Conservation (phyloP, 64 coral and sea anemone genomes). For the Pachyseris speciosa region DNA sequence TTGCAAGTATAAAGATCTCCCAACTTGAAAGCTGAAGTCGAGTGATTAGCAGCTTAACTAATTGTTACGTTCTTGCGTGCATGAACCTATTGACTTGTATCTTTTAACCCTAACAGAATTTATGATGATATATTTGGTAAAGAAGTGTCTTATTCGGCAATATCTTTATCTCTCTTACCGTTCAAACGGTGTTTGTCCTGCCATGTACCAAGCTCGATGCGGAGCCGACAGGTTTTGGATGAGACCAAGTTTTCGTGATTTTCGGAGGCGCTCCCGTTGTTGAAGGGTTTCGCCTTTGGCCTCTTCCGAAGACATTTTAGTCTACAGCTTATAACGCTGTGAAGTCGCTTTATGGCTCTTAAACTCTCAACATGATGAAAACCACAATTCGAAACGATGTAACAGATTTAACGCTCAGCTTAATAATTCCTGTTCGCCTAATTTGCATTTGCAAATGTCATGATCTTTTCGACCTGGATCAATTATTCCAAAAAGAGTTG, state of each 20-base stretch:
- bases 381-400: not conserved
- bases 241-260: slow-evolving; percentile 80
- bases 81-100: not conserved
- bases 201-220: slow-evolving; percentile 66
- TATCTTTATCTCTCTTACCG: slow-evolving; percentile 38
- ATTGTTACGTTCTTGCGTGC: too few relatives aligned
- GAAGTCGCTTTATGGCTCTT: not conserved
- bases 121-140: not conserved
- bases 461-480: not conserved
- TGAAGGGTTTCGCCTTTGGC: not conserved
- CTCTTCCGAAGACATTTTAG: slow-evolving; percentile 11
- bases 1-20: not conserved
- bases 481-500: not conserved
- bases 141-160: not conserved
- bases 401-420: not conserved
- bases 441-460: slow-evolving; percentile 33
- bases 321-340: not conserved
- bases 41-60: too few relatives aligned
- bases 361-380: not conserved
- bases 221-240: slow-evolving; percentile 71
- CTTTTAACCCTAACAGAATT: too few relatives aligned
- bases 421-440: not conserved
- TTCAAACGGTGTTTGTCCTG: slow-evolving; percentile 71
- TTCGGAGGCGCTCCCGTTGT: slow-evolving; percentile 61
- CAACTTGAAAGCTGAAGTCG: not conserved